Conservation (phyloP, 2,113 vertebrate species). For the Neotoma lepida region DNA sequence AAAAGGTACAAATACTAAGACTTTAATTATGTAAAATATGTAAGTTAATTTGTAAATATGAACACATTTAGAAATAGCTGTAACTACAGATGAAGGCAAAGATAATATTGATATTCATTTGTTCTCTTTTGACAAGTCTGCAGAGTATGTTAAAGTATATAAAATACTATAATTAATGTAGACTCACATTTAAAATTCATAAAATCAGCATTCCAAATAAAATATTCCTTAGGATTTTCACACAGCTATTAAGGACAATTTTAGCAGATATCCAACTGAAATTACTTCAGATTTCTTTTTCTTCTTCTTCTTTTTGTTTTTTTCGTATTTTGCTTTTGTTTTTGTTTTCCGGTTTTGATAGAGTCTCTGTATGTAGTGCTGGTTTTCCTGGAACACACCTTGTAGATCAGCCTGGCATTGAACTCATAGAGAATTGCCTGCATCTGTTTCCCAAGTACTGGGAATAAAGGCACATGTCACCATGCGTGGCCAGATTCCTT, state of each 20-base stretch:
- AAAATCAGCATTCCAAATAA: neutral
- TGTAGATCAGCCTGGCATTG: neutral
- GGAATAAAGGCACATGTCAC: neutral
- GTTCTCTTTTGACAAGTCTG: neutral
- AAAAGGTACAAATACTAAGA: conserved; percentile 25
- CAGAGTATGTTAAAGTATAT: neutral
- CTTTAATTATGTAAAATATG: neutral
- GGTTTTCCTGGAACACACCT: neutral
- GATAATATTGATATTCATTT: neutral
- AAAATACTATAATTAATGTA: neutral
- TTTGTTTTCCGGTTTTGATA: neutral
- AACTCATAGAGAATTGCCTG: neutral
- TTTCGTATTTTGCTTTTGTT: neutral
- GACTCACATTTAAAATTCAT: neutral
- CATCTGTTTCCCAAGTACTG: neutral
- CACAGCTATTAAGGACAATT: neutral
- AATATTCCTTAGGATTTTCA: neutral
- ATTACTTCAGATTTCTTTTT: neutral
- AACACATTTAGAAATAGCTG: neutral
- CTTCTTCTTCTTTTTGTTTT: neutral
- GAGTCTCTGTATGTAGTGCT: neutral
- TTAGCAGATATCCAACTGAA: neutral
- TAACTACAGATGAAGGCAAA: neutral
- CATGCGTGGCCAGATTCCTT: neutral
- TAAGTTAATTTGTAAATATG: neutral